Percentiles rank a stretch among this genome's conserved stretches.
Conservation (phyloP, 1,140 invertebrate genomes). For the Pseudoatta argentina region DNA sequence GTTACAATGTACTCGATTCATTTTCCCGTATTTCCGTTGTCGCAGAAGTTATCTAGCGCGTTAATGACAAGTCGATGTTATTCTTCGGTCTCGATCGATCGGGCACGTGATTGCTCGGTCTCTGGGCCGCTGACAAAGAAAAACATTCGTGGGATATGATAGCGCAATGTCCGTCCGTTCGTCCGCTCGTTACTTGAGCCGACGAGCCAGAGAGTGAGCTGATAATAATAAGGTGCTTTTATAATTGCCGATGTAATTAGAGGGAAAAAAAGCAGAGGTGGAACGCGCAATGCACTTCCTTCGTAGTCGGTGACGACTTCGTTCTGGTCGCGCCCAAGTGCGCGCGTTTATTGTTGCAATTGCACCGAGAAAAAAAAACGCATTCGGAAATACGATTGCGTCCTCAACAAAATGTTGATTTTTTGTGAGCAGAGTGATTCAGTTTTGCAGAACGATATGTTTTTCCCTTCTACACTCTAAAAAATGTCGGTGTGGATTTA, state of each 20-base stretch:
- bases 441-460: neutral
- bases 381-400: conserved; percentile 16
- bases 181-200: conserved; percentile 60
- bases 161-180: conserved; percentile 60
- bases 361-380: neutral
- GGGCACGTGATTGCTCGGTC: neutral
- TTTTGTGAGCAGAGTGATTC: neutral
- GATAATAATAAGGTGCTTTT: conserved; percentile 71
- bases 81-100: conserved; percentile 34
- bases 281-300: conserved; percentile 60
- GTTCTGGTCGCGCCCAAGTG: conserved; percentile 42
- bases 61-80: conserved; percentile 12
- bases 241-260: conserved; percentile 74
- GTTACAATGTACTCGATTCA: neutral
- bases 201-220: conserved; percentile 60
- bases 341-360: conserved; percentile 24
- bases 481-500: too few relatives aligned
- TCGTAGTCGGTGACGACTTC: conserved; percentile 31
- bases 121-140: conserved; percentile 37
- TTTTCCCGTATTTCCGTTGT: conserved; percentile 5
- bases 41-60: neutral
- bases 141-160: conserved; percentile 50
- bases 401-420: conserved; percentile 1
- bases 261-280: conserved; percentile 57
- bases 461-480: neutral